Base-by-base conservation (phyloP, 92 coral and sea anemone genomes). In the Phymanthus crucifer region DNA sequence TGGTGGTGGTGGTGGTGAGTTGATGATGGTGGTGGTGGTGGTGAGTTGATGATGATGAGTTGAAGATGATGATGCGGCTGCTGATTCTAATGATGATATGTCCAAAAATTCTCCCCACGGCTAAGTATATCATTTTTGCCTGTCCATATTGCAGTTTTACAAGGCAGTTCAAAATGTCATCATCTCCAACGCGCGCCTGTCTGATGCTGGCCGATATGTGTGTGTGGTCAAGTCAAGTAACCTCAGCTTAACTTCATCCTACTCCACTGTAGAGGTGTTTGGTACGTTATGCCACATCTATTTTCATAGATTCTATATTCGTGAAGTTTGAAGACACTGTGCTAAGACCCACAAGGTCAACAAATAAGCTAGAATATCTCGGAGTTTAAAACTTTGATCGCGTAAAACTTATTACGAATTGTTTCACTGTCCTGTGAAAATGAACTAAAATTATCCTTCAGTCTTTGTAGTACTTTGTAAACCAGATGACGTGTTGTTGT, bases 141-240 rank as follows among this genome's bases (percentile, higher is more conserved):
- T 29, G 40, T n/a, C 40, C 40, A 29, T 19, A 9, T 74, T 17
- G 58, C 66, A 47, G 35, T 47, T 74, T 73, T 43, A 37, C 64
- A 21, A 54, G 27, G 31, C 7, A 54, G 27, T 54, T 29, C 31
- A 54, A 21, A 54, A 54, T 64, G 79, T 89, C 50, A 35, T 75
- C 40, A 66, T 89, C 0, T 0, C 38, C 61, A 85, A 89, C 40
- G 84, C 79, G 18, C 73, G 31, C 34, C n/a, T 23, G 23, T 75
- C 87, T 13, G 74, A 84, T 72, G 38, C 92, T 6, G 92, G 89
- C 71, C 83, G 84, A 45, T 89, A 89, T 54, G 77, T 89, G 23
- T 85, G 89, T 64, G 52, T 71, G 32, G 92, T 80, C 40, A 80
- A 84, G 52, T 80, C 87, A 12, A 77, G 76, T 45, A 45, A 74